Percentiles rank a stretch among this genome's conserved stretches.
Conservation (phyloP, 1,140 invertebrate genomes). For the Pantala flavescens region DNA sequence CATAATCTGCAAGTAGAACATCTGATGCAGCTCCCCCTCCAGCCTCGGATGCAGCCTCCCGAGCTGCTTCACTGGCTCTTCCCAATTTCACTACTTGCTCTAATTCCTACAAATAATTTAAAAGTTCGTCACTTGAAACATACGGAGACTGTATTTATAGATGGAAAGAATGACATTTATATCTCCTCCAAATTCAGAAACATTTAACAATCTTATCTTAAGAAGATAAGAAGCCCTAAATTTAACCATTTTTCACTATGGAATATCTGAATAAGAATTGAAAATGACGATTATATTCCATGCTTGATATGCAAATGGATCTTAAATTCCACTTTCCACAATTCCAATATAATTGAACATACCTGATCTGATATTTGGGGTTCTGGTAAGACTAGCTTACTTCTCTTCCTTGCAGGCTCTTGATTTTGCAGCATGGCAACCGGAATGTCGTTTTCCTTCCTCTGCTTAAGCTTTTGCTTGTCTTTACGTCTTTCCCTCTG, state of each 20-base stretch:
- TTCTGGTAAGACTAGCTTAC: slow-evolving; percentile 89
- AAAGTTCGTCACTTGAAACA: no score
- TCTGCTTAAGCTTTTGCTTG: slow-evolving; percentile 83
- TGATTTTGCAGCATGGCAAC: slow-evolving; percentile 79
- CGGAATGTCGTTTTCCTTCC: slow-evolving; percentile 94
- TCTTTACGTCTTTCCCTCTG: slow-evolving; percentile 72
- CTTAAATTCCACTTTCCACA: no score
- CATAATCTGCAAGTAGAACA: slow-evolving; percentile 83
- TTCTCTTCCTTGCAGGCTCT: slow-evolving; percentile 86
- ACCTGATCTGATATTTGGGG: slow-evolving; percentile 94
- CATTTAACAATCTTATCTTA: no score
- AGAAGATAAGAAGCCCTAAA: no score
- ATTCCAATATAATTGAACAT: slow-evolving; percentile 16
- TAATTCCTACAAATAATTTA: slow-evolving; percentile 45
- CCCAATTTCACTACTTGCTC: slow-evolving; percentile 95
- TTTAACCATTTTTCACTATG: no score
- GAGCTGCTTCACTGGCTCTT: slow-evolving; percentile 83
- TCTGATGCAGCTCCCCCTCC: slow-evolving; percentile 68
- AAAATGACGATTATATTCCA: no score
- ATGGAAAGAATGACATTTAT: no score
- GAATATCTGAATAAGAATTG: no score
- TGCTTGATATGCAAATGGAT: no score
- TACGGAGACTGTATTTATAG: no score
- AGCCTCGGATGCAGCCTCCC: slow-evolving; percentile 80
- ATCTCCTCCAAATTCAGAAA: no score